A percentile compares a stretch with the other conserved stretches of the same genome.
These are phyloP conservation scores for Indicator maculatus DNA, from an alignment of 2,113 vertebrate species.

Conservation along the genomic window DNA sequence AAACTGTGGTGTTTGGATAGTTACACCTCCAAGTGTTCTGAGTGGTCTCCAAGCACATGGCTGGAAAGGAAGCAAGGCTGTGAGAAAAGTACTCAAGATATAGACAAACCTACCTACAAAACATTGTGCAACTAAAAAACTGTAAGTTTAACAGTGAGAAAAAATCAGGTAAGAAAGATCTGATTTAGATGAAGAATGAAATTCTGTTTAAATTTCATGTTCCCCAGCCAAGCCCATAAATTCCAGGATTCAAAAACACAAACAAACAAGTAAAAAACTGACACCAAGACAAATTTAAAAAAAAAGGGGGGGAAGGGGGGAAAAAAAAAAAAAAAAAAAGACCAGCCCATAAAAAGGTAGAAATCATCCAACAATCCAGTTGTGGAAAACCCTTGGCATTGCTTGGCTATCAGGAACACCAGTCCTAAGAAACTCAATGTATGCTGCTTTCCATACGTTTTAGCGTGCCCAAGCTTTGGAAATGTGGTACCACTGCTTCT, in stretches of 20 bases:
- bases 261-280: no score
- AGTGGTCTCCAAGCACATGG: no score
- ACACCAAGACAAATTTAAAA: no score
- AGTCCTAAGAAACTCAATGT: not conserved
- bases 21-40: not conserved
- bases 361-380: not conserved
- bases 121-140: not conserved
- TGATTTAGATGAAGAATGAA: not conserved
- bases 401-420: not conserved
- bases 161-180: not conserved
- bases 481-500: rapidly evolving
- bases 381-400: not conserved
- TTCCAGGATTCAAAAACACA: not conserved
- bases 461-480: not conserved
- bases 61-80: not conserved
- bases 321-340: not conserved
- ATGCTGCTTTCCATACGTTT: not conserved
- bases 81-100: not conserved
- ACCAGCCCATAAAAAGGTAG: not conserved
- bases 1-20: not conserved
- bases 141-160: not conserved
- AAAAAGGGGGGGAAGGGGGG: no score
- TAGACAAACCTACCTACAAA: not conserved
- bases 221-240: not conserved
- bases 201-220: not conserved